These are phyloP conservation scores for Borostomias antarcticus DNA, from an alignment of 2,797 vertebrate species.

Conservation along the genomic window DNA sequence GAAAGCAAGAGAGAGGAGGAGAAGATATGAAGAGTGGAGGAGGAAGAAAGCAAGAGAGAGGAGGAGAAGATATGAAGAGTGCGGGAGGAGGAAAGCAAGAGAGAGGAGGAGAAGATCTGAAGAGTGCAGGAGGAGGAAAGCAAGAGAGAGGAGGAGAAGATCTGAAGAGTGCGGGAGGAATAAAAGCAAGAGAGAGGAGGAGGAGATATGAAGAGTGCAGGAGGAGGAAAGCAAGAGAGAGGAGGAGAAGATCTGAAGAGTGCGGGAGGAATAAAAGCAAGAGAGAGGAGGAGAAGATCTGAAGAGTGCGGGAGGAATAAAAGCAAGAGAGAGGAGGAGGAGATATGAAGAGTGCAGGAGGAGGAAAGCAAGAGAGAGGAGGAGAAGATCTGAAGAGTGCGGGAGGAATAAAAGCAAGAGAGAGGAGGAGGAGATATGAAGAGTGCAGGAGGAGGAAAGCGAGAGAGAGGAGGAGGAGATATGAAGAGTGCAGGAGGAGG, in stretches of 20 bases:
- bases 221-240: neutral
- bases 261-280: too few relatives aligned
- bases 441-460: constrained; percentile 22
- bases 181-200: constrained; percentile 36
- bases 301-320: constrained; percentile 37
- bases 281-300: neutral
- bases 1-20: constrained; percentile 34
- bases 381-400: constrained; percentile 31
- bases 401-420: constrained; percentile 33
- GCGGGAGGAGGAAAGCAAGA: constrained; percentile 24
- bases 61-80: neutral
- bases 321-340: too few relatives aligned
- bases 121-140: constrained; percentile 28
- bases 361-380: constrained; percentile 10
- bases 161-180: constrained; percentile 16
- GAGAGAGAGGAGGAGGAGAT: constrained; percentile 12
- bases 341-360: too few relatives aligned
- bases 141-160: constrained; percentile 14
- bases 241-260: too few relatives aligned
- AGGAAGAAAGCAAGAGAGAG: constrained; percentile 27
- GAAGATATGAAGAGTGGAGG: constrained; percentile 25
- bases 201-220: constrained; percentile 36
- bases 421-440: constrained; percentile 40
- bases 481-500: constrained; percentile 16
- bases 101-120: constrained; percentile 33